Base-by-base conservation (phyloP, 2,113 vertebrate genomes). In the Poeciliopsis prolifica region DNA sequence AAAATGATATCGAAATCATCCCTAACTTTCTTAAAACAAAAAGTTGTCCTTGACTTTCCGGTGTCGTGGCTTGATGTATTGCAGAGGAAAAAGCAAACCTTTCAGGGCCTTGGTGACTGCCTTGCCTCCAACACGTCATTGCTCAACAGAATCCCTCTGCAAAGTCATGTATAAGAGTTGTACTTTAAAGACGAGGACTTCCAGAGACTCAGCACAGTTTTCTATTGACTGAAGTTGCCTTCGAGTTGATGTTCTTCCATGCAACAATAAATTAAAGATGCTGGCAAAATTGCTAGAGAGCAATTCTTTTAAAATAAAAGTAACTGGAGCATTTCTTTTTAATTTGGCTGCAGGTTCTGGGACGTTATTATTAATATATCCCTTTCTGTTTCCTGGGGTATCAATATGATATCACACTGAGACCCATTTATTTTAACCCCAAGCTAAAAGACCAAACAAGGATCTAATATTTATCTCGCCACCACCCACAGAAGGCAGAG, bases 31-130 rank as follows among this genome's bases (percentile, higher is more conserved):
- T 33, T 61, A 44, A n/a, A 30, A 26, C 51, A 44, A 31, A 66
- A 33, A 72, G 24, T 28, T 65, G 76, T 78, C 70, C 79, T 86
- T 80, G 82, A 86, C 82, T 70, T 77, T 31, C 17, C 5, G 24
- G 13, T 71, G 26, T 77, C 44, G 68, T 78, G 68, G 4, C 70
- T 65, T 78, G 17, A 17, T 15, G 48, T 69, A 68, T 61, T 58
- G 28, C 35, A 63, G 61, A 70, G 68, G 68, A 14, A 77, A 14
- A 77, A 44, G 61, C n/a, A 24, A 75, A 61, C 35, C 65, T 48
- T 69, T 61, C 66, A 75, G 28, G 75, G 62, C 29, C 29, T 3
- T 48, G 5, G n/a, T 28, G 51, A 26, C n/a, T 66, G 51, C 22
- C 30, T n/a, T 66, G 74, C 63, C 17, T 78, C 70, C 67, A 62